phyloP scores from a whole-genome alignment of 2,113 vertebrate genomes.

The Romanogobio albipinnatus region DNA sequence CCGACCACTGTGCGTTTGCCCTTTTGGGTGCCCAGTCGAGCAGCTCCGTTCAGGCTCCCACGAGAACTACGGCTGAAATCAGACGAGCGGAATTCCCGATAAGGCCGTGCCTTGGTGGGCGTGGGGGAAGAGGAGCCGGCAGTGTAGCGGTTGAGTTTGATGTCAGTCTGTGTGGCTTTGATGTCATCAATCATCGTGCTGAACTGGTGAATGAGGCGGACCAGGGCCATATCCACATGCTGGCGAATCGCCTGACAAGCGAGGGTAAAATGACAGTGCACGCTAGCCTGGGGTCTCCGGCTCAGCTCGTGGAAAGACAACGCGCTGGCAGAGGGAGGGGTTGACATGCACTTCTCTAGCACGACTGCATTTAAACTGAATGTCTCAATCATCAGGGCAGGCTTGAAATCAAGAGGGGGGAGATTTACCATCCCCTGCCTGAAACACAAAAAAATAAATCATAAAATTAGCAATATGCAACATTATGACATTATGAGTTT shows the following conservation, averaged over 20 bases:
- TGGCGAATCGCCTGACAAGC: conserved; percentile 98
- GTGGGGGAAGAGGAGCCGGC: conserved; percentile 95
- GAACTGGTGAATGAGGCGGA: conserved; percentile 97
- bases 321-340: conserved; percentile 68
- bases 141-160: conserved; percentile 96
- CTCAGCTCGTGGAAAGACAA: conserved; percentile 95
- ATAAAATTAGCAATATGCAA: background rate
- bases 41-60: conserved; percentile 89
- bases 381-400: conserved; percentile 95
- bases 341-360: conserved; percentile 92
- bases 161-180: conserved; percentile 97
- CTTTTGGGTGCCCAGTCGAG: conserved; percentile 85
- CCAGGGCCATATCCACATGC: conserved; percentile 97
- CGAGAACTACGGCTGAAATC: conserved; percentile 97
- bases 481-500: background rate
- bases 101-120: conserved; percentile 92
- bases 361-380: conserved; percentile 94
- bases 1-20: conserved; percentile 81
- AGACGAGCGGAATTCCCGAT: conserved; percentile 90
- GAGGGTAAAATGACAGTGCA: conserved; percentile 95
- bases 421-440: conserved; percentile 92
- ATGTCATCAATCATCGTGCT: conserved; percentile 99
- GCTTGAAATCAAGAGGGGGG: conserved; percentile 93
- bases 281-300: conserved; percentile 92
- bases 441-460: background rate